Conservation (phyloP, 1,140 invertebrate genomes). For the Leptopilina boulardi region DNA sequence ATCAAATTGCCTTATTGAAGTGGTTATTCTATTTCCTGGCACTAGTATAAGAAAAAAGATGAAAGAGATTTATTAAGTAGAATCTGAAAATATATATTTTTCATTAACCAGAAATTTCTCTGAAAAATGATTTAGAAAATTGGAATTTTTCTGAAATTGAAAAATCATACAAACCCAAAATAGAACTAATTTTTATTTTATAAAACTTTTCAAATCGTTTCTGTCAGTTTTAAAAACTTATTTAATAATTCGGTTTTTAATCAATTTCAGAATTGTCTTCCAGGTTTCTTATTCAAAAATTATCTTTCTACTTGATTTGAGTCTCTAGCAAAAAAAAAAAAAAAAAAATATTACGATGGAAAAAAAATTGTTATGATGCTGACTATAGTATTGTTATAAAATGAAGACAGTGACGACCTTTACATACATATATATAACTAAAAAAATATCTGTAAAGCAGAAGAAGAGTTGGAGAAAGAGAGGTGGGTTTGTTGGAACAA, state of each 20-base stretch:
- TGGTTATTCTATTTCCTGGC: background rate
- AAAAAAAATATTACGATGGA: background rate
- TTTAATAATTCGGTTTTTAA: too few relatives aligned
- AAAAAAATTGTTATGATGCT: constrained; percentile 30
- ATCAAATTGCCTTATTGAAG: background rate
- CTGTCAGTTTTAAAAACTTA: too few relatives aligned
- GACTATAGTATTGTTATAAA: constrained; percentile 36
- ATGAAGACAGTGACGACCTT: constrained; percentile 35
- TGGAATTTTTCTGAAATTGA: too few relatives aligned
- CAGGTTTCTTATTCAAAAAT: background rate
- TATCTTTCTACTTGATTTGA: constrained; percentile 7
- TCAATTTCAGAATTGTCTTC: too few relatives aligned
- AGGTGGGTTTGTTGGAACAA: constrained; percentile 57
- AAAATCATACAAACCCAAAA: too few relatives aligned
- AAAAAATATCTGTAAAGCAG: constrained; percentile 47
- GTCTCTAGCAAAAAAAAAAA: constrained; percentile 14
- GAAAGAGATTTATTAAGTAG: background rate
- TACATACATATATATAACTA: constrained; percentile 21
- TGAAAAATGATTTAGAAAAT: too few relatives aligned
- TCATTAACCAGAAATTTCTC: too few relatives aligned
- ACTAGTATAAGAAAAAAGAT: constrained; percentile 2
- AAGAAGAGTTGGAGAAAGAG: constrained; percentile 52
- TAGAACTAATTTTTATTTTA: too few relatives aligned
- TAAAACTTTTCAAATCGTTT: too few relatives aligned
- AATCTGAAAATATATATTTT: background rate